These are phyloP conservation scores for Pseudocheirus occidentalis DNA, from an alignment of 2,797 vertebrate genomes.

Conservation along the genomic window DNA sequence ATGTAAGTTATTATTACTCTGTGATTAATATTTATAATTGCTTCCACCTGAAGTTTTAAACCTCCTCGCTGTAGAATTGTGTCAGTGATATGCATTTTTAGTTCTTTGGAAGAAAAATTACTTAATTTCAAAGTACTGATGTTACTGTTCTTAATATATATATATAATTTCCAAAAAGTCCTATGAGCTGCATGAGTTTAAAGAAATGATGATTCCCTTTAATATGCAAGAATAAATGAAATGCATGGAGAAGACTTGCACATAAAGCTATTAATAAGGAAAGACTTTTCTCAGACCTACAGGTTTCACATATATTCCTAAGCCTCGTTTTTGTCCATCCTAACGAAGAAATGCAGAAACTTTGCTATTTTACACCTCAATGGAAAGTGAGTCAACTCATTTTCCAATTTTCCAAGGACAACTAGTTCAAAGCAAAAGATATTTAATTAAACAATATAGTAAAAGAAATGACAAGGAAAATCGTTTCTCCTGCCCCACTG, in stretches of 20 bases:
- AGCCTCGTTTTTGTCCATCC: neutral
- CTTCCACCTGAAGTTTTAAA: neutral
- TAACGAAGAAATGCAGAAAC: neutral
- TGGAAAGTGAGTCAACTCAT: neutral
- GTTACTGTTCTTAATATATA: neutral
- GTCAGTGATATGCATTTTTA: neutral
- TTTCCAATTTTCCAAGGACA: neutral
- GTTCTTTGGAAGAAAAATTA: neutral
- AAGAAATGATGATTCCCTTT: neutral
- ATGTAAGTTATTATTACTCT: neutral
- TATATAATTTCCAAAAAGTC: neutral
- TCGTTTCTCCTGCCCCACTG: fast-evolving
- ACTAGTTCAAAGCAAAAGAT: neutral
- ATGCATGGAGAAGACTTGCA: too few species aligned
- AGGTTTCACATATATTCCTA: neutral
- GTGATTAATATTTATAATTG: neutral
- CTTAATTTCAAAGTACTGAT: neutral
- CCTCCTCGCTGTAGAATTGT: conserved; percentile 10
- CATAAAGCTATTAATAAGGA: neutral
- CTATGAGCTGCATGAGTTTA: neutral
- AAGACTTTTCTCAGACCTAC: neutral
- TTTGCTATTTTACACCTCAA: neutral
- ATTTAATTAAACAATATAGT: neutral
- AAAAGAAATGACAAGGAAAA: neutral
- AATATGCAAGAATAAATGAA: neutral